Evolutionary conservation across 2,797 vertebrate species (phyloP).

Genomic region (Phyllotis vaccarum): DNA sequence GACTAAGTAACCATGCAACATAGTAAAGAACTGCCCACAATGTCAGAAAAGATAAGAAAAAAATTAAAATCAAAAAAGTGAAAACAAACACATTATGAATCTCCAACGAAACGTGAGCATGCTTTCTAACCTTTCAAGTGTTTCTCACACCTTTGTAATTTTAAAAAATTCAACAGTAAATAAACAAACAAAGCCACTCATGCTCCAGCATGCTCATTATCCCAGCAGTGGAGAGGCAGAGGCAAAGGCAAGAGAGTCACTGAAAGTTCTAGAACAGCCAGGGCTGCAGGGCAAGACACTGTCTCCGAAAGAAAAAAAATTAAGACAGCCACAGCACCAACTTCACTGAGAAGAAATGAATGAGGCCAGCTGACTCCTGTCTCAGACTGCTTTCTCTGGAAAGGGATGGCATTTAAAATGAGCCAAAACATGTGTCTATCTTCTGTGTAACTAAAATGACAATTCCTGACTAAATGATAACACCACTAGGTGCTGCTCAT

Average conservation of each 20-base stretch:
- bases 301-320: not conserved
- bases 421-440: conserved; percentile 34
- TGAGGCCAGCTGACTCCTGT: not conserved
- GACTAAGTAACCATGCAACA: not conserved
- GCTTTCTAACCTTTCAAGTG: not conserved
- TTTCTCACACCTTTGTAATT: not conserved
- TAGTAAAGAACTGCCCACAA: conserved; percentile 12
- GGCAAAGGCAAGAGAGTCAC: not conserved
- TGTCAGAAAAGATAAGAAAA: not conserved
- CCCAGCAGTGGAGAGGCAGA: not conserved
- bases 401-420: not conserved
- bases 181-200: not conserved
- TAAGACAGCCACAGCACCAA: not conserved
- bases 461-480: conserved; percentile 20
- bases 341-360: conserved; percentile 29
- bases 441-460: conserved; percentile 42
- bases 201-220: not conserved
- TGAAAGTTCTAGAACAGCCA: not conserved
- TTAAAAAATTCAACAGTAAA: conserved; percentile 42
- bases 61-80: not conserved
- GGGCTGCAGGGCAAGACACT: not conserved
- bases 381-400: not conserved
- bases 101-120: not conserved
- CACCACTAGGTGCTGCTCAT: not conserved
- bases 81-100: not conserved